These are phyloP conservation scores for Tenthredo distinguenda DNA, from an alignment of 2,888 invertebrate genomes.

Conservation along the genomic window DNA sequence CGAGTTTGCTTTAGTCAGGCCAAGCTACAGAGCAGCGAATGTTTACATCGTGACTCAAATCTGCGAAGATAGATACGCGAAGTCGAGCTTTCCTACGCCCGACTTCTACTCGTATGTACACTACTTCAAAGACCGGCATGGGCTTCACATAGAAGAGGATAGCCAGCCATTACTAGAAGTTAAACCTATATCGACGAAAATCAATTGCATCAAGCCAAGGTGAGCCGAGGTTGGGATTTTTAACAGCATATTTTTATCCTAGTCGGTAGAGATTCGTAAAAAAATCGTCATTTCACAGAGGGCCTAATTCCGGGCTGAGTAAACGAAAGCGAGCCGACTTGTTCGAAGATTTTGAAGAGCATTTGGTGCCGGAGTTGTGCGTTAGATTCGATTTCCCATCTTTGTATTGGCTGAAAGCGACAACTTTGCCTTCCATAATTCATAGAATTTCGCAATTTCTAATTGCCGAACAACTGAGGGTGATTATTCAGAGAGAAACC, in stretches of 20 bases:
- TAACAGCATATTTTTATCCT: not conserved
- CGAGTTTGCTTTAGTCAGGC: slow-evolving; percentile 88
- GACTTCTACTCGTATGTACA: slow-evolving; percentile 84
- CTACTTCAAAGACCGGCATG: slow-evolving; percentile 90
- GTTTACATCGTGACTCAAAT: slow-evolving; percentile 86
- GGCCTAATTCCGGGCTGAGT: slow-evolving; percentile 68
- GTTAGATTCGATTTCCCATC: slow-evolving; percentile 86
- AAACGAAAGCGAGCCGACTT: slow-evolving; percentile 77
- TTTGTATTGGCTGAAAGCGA: slow-evolving; percentile 91
- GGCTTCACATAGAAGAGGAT: slow-evolving; percentile 82
- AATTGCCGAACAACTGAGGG: slow-evolving; percentile 86
- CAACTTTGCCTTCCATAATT: slow-evolving; percentile 90
- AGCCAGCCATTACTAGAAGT: slow-evolving; percentile 91
- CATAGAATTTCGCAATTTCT: slow-evolving; percentile 87
- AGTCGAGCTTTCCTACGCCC: slow-evolving; percentile 84
- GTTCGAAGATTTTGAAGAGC: slow-evolving; percentile 82
- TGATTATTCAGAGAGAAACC: slow-evolving; percentile 79
- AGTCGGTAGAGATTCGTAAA: not conserved
- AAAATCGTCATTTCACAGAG: slow-evolving; percentile 66
- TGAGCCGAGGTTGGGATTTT: slow-evolving; percentile 58
- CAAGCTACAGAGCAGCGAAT: slow-evolving; percentile 86
- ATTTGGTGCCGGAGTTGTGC: slow-evolving; percentile 94
- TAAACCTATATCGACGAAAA: slow-evolving; percentile 82
- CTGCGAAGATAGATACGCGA: slow-evolving; percentile 83
- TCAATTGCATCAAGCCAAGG: slow-evolving; percentile 83